Conservation (phyloP, 2,888 invertebrate species). For the Coleophora deauratella region DNA sequence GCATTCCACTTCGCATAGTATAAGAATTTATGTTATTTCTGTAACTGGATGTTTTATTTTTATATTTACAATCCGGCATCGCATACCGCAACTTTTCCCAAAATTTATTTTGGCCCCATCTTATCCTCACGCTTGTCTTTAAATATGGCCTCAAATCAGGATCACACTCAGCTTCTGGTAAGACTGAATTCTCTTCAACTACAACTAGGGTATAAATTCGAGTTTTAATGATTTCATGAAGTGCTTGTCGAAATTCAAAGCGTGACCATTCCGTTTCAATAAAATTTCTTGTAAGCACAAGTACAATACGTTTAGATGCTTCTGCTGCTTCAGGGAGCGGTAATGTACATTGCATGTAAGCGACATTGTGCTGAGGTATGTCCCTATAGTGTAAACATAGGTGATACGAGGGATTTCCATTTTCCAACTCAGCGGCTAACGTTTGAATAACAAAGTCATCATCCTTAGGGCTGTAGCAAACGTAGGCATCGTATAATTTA, state of each 20-base stretch:
- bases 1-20: conserved; percentile 78
- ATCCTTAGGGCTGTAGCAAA: conserved; percentile 94
- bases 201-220: conserved; percentile 89
- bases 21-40: conserved; percentile 89
- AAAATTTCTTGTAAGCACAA: conserved; percentile 91
- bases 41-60: conserved; percentile 74
- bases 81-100: conserved; percentile 94
- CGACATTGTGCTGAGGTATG: conserved; percentile 79
- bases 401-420: conserved; percentile 84
- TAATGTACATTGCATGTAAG: conserved; percentile 81
- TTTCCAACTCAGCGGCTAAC: conserved; percentile 89
- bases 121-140: conserved; percentile 87
- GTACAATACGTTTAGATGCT: conserved; percentile 87
- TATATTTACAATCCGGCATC: conserved; percentile 82
- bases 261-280: conserved; percentile 95
- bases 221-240: conserved; percentile 89
- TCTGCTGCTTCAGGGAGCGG: conserved; percentile 90
- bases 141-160: conserved; percentile 91
- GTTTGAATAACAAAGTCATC: conserved; percentile 92
- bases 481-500: conserved; percentile 93
- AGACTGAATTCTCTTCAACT: conserved; percentile 86
- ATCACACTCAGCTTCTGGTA: conserved; percentile 88
- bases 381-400: conserved; percentile 93
- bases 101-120: conserved; percentile 93
- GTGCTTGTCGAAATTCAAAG: conserved; percentile 89